Conservation (phyloP, 2,797 vertebrate genomes). For the Dicrostonyx torquatus region DNA sequence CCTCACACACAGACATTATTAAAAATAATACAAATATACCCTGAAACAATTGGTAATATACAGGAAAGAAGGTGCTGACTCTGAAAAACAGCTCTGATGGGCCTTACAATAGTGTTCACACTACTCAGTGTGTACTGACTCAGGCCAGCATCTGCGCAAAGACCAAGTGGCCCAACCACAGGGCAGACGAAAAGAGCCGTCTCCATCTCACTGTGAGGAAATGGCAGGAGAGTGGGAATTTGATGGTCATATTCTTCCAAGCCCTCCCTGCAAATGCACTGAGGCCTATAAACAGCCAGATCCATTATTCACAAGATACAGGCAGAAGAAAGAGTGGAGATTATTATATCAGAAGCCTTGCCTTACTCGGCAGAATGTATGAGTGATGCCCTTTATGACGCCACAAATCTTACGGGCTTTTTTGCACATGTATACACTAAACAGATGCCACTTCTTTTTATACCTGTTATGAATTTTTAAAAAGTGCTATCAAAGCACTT, state of each 20-base stretch:
- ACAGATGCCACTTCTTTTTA: conserved; percentile 76
- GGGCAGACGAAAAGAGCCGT: background rate
- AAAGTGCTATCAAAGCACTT: conserved; percentile 82
- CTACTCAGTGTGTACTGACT: conserved; percentile 75
- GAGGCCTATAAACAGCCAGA: conserved; percentile 62
- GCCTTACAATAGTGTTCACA: conserved; percentile 75
- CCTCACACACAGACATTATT: background rate
- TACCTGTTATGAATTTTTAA: conserved; percentile 79
- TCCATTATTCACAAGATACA: conserved; percentile 80
- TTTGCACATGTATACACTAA: conserved; percentile 75
- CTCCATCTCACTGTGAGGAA: conserved; percentile 50
- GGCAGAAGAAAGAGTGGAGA: conserved; percentile 68
- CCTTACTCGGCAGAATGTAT: conserved; percentile 49
- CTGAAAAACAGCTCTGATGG: conserved; percentile 78
- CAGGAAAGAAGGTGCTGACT: conserved; percentile 75
- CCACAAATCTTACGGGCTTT: conserved; percentile 59
- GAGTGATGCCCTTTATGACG: conserved; percentile 65
- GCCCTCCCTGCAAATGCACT: conserved; percentile 62
- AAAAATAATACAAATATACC: background rate
- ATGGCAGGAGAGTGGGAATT: conserved; percentile 75
- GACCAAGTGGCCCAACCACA: conserved; percentile 2
- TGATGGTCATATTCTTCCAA: background rate
- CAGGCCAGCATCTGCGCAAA: conserved; percentile 66
- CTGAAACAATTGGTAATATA: conserved; percentile 80
- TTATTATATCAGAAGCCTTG: conserved; percentile 50